phyloP scores from a whole-genome alignment of 2,797 vertebrate genomes.

The Euphonia xanthogaster region DNA sequence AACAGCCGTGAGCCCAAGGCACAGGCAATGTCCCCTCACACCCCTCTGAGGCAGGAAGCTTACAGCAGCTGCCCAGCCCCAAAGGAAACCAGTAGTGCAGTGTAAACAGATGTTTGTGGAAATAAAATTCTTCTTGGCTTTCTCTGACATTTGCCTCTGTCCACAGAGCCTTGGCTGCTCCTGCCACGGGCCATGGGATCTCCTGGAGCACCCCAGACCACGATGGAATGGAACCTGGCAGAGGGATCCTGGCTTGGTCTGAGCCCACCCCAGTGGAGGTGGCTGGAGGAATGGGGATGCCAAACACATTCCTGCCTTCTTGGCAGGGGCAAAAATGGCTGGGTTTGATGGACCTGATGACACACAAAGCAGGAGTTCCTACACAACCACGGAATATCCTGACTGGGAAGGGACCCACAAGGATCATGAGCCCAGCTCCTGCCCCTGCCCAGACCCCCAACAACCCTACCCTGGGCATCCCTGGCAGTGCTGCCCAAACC shows the following conservation, averaged over 20 bases:
- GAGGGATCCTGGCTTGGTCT: not conserved
- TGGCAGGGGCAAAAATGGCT: not conserved
- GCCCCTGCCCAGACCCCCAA: not conserved
- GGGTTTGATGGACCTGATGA: not conserved
- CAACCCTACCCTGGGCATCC: not conserved
- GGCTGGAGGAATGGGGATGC: not conserved
- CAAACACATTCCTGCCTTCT: not conserved
- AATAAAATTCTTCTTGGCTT: not conserved
- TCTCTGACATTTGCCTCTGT: not conserved
- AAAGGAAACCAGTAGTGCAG: not conserved
- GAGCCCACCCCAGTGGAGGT: not conserved
- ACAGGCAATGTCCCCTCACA: not conserved
- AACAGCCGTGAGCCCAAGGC: not conserved
- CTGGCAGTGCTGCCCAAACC: rapidly evolving
- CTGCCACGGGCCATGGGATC: not conserved
- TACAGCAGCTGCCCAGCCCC: not conserved
- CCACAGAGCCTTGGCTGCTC: not conserved
- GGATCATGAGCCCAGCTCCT: rapidly evolving
- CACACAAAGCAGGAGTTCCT: not conserved
- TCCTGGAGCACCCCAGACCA: not conserved
- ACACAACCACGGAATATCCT: not conserved
- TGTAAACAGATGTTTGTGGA: not conserved
- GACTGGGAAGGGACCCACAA: not conserved
- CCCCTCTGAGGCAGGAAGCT: not conserved
- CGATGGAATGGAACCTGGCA: not conserved